Conservation (phyloP, 2,113 vertebrate genomes). For the Arothron firmamentum region DNA sequence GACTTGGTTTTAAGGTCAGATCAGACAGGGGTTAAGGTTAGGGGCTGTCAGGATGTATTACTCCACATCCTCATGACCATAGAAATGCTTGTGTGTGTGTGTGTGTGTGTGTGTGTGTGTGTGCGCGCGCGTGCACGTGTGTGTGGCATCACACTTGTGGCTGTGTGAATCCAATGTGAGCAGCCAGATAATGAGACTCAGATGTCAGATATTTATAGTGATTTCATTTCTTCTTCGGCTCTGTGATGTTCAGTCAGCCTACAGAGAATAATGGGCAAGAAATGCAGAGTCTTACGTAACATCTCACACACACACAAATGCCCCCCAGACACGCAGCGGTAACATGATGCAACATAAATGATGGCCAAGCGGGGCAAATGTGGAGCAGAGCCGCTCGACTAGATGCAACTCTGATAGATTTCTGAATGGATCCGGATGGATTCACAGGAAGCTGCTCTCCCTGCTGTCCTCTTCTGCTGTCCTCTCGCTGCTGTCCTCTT, state of each 20-base stretch:
- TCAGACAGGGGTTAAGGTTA: too few relatives aligned
- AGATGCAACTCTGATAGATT: conserved; percentile 25
- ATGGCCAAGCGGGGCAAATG: conserved; percentile 50
- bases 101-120: neutral
- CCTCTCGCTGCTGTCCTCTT: neutral
- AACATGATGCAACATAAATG: conserved; percentile 51
- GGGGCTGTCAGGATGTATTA: neutral
- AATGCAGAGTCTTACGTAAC: conserved; percentile 55
- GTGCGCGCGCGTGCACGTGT: neutral
- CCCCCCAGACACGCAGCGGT: conserved; percentile 12
- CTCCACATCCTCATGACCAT: neutral
- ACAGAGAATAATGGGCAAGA: conserved; percentile 56
- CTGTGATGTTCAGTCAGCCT: conserved; percentile 56
- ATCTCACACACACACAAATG: neutral
- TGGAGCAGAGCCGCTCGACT: conserved; percentile 28
- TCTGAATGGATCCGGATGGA: conserved; percentile 27
- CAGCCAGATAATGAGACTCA: conserved; percentile 23
- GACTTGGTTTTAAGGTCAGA: too few relatives aligned
- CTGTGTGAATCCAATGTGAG: conserved; percentile 10
- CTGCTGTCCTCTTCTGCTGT: too few relatives aligned
- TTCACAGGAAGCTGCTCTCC: neutral
- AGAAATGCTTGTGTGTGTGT: too few relatives aligned
- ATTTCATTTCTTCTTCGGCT: conserved; percentile 52
- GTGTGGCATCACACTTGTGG: conserved; percentile 10
- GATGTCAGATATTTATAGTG: conserved; percentile 42